phyloP scores from a whole-genome alignment of 2,797 vertebrate genomes.

The Eulemur rubriventer region DNA sequence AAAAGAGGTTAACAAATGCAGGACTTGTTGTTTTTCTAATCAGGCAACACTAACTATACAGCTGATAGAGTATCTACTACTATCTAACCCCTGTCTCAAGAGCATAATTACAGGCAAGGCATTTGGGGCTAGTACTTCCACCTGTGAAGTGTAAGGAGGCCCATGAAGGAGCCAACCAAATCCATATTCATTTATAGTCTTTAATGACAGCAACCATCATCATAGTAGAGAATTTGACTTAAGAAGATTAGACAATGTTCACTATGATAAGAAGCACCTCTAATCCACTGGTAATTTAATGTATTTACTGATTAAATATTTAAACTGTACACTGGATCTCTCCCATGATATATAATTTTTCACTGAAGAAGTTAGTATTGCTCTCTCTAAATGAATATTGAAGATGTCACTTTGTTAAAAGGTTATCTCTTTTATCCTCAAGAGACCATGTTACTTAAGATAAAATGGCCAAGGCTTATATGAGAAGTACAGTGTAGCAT shows the following conservation, averaged over 20 bases:
- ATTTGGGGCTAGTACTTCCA: too few relatives aligned
- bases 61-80: not conserved
- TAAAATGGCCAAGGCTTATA: not conserved
- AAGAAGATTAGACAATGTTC: not conserved
- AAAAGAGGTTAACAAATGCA: not conserved
- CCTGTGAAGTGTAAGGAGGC: not conserved
- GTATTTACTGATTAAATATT: not conserved
- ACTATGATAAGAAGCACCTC: not conserved
- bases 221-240: not conserved
- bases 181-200: not conserved
- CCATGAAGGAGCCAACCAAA: not conserved
- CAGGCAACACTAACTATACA: not conserved
- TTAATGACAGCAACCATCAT: not conserved
- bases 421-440: not conserved
- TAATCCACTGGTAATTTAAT: not conserved
- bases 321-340: not conserved
- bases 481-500: fast-evolving
- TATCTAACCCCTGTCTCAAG: not conserved
- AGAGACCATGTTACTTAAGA: not conserved
- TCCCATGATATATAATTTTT: not conserved
- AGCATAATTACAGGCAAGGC: not conserved
- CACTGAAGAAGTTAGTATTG: not conserved
- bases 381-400: not conserved
- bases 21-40: not conserved
- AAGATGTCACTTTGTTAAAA: not conserved